Evolutionary conservation across 30 jellyfish, hydroid and myxozoan genomes (phyloP), one percentile per base, ranked within the genome.

Genomic region (Sanderia malayensis): DNA sequence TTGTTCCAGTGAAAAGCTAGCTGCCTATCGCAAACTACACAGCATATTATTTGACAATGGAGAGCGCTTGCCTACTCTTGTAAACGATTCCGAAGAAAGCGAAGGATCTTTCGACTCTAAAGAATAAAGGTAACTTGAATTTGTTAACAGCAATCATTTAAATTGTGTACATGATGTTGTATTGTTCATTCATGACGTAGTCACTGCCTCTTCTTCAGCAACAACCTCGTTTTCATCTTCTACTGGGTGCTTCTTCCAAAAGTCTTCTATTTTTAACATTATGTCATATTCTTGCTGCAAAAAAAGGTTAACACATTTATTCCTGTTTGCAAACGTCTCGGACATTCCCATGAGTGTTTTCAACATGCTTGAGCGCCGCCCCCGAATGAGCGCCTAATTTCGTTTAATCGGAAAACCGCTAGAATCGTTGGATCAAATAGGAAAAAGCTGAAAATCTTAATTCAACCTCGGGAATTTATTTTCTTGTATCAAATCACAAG

Each of bases 231-330:
- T 79, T 20, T 28, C 79, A 2, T 74, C 95, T 49, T 81, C 97
- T 1, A 89, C 86, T 2, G 95, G 93, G 47, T 89, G 97, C 55
- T 82, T 67, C 73, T 62, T 81, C 97, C 97, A 89, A 64, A 89
- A 89, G 58, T 89, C 95, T 69, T 76, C 89, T 31, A 89, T 81
- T 58, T 70, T 74, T 63, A 89, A 33, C 74, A 55, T 60, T 31
- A 89, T 89, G 46, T 89, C 95, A 58, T 89, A 89, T 32, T 92
- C 88, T 68, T 84, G 87, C 97, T 89, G 62, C 45, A 68, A 41
- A 33, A 31, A 21, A 66, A 57, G 55, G 55, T 15, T 30, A 6
- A 29, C 19, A 44, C 67, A 31, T 37, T n/a, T n/a, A n/a, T n/a
- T n/a, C n/a, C n/a, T n/a, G n/a, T n/a, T n/a, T n/a, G n/a, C n/a